Base-by-base conservation (phyloP, 2,113 vertebrate species). In the Microtus richardsoni region DNA sequence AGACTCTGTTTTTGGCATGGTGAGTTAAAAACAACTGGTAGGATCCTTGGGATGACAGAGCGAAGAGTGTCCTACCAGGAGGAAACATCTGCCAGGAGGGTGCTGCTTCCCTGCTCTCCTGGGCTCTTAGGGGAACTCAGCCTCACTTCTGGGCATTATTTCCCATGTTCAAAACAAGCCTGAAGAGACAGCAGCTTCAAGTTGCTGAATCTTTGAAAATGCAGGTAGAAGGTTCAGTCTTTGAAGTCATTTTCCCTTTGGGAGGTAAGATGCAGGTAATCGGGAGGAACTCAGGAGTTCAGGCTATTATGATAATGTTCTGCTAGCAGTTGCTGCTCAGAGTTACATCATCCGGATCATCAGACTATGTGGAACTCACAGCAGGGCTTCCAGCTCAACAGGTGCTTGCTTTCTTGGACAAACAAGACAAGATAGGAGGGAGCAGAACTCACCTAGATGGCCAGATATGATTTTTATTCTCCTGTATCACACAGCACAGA, bases 261-360 rank as follows among this genome's bases (percentile, higher is more conserved):
- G 95, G 96, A 96, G 58, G 78, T 88, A 97, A 97, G 96, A 95
- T 54, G 71, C 96, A 97, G 97, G 89, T 96, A 96, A 98, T 97
- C 97, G 93, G 80, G 92, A 96, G 97, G 60, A 78, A 71, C 91
- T 93, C 89, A 96, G 96, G 96, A 96, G 97, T 54, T 68, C 80
- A 16, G 39, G 66, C 82, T 96, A 78, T 97, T 97, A 91, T 96
- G 93, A 74, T 95, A 97, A 98, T 96, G 58, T 64, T 96, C 95
- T 94, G 60, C 92, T 22, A 68, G 84, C 62, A 74, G 47, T 94
- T 94, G 58, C 12, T 62, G 79, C 52, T 84, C 84, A 66, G n/a
- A 54, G 91, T 41, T 96, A 60, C 94, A 91, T 89, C 52, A 13
- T 26, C 36, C 80, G 73, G 82, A 80, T 75, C 89, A 41, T 26